phyloP scores from a whole-genome alignment of 2,797 vertebrate species.

The Ispidina picta region DNA sequence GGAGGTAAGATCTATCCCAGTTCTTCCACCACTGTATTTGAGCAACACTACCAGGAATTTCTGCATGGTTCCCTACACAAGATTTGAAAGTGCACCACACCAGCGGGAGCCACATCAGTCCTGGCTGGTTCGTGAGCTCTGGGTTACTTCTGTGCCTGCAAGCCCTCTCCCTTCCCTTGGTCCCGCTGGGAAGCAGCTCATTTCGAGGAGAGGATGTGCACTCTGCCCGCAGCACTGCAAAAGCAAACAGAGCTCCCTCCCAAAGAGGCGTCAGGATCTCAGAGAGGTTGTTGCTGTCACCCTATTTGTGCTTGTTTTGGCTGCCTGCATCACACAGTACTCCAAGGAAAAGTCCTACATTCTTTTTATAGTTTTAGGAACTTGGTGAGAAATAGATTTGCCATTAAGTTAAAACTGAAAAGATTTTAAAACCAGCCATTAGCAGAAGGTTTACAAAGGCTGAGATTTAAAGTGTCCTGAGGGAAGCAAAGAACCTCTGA shows the following conservation, averaged over 20 bases:
- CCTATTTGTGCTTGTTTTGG: not conserved
- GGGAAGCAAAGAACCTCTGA: constrained; percentile 48
- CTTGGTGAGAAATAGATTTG: constrained; percentile 19
- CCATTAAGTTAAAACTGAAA: constrained; percentile 2
- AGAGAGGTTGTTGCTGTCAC: not conserved
- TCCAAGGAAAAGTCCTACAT: not conserved
- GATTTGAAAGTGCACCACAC: not conserved
- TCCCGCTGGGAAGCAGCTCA: not conserved
- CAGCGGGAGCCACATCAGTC: not conserved
- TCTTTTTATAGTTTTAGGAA: not conserved
- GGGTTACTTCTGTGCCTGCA: not conserved
- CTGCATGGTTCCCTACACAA: accelerated
- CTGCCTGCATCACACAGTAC: not conserved
- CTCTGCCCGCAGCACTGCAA: not conserved
- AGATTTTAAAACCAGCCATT: constrained; percentile 34
- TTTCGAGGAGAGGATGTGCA: not conserved
- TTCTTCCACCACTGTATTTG: not conserved
- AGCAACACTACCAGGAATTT: not conserved
- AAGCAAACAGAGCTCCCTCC: not conserved
- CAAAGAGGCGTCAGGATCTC: not conserved
- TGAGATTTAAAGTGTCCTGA: constrained; percentile 32
- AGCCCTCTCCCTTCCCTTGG: not conserved
- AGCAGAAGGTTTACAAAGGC: constrained; percentile 41
- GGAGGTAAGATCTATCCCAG: not conserved
- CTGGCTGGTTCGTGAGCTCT: accelerated